Base-by-base conservation (phyloP, 2,888 invertebrate species). In the Microchrysa polita region DNA sequence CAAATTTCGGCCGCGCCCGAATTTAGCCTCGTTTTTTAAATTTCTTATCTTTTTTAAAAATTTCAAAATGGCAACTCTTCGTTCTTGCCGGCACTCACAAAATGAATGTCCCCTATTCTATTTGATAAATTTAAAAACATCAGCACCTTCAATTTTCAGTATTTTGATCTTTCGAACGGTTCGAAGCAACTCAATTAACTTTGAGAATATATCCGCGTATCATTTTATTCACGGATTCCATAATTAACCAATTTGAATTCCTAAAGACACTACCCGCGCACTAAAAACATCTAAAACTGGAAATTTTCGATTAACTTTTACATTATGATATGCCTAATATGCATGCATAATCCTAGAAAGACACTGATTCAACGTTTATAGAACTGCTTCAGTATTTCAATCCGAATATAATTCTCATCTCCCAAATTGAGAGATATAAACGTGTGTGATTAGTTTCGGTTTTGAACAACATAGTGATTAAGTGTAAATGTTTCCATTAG, bases 161-260 rank as follows among this genome's bases (percentile, higher is more conserved):
- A 53, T 67, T 67, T 34, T 9, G 22, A 40, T 16, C 22, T 69
- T 67, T 67, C 53, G 9, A 67, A 23, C 53, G 23, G 57, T 20
- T 57, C 16, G 5, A 18, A 55, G 40, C 69, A 20, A 18, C 69
- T 69, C 57, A 55, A 69, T 69, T 69, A 69, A 69, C 48, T 22
- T n/a, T 48, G 48, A 12, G 22, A 48, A 48, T 65, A 22, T 7
- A 22, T 48, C 42, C 42, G 40, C 10, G 5, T 40, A n/a, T 34
- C 18, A 40, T 16, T 16, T 40, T 16, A 65, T 34, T 34, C 7
- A 5, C 27, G 27, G 27, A 2, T 34, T 7, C 12, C 18, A 10
- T 34, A 65, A 22, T 16, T 23, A 42, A 5, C 9, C 10, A 18
- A 14, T 22, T 23, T 16, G 9, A 16, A 34, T n/a, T 61, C 40